Percentiles rank a stretch among this genome's conserved stretches.
phyloP scores from a whole-genome alignment of 2,113 vertebrate genomes.

The Lagopus leucura region DNA sequence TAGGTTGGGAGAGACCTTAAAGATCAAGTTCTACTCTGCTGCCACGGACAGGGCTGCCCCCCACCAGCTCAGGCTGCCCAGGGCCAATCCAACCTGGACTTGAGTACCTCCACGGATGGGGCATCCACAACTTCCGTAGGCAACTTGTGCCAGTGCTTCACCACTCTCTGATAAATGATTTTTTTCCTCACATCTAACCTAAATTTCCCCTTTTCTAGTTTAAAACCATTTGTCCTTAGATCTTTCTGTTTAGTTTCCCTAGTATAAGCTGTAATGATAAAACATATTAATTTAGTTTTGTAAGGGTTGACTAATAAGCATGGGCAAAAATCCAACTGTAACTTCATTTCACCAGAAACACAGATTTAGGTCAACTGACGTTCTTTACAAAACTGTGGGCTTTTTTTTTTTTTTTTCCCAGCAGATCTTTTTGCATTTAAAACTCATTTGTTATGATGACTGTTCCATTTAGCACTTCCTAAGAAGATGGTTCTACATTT shows the following conservation, averaged over 20 bases:
- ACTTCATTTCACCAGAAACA: background rate
- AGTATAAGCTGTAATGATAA: background rate
- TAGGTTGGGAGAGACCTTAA: too few species aligned
- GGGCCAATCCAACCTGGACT: too few species aligned
- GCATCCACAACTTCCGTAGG: too few species aligned
- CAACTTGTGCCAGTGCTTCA: too few species aligned
- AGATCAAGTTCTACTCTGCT: too few species aligned
- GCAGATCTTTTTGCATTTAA: background rate
- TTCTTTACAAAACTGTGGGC: background rate
- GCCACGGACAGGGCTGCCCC: too few species aligned
- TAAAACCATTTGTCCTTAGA: background rate
- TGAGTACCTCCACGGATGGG: too few species aligned
- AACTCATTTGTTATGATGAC: background rate
- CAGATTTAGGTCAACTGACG: background rate
- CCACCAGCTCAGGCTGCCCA: too few species aligned
- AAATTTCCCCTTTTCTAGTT: too few species aligned
- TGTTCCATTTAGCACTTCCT: background rate
- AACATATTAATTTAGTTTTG: background rate
- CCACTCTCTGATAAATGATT: too few species aligned
- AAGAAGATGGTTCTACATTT: background rate
- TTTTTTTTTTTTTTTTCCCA: background rate
- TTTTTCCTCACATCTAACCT: too few species aligned
- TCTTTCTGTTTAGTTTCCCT: background rate
- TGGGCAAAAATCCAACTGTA: background rate
- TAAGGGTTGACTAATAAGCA: background rate